phyloP scores from a whole-genome alignment of 2,113 vertebrate species.

The Tragelaphus imberbis region DNA sequence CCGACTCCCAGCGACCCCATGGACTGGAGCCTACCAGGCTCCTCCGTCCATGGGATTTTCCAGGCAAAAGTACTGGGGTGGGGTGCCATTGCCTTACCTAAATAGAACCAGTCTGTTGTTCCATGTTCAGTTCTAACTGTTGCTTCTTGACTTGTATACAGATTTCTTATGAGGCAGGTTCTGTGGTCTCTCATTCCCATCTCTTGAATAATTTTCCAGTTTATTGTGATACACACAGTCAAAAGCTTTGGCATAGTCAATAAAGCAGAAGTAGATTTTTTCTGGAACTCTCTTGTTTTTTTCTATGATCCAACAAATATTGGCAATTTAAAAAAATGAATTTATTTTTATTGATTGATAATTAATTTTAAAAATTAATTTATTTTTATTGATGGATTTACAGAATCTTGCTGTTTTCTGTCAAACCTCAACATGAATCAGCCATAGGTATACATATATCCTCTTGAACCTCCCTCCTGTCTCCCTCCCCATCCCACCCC shows the following conservation, averaged over 20 bases:
- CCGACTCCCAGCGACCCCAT: no score
- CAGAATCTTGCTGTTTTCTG: neutral
- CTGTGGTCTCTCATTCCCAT: neutral
- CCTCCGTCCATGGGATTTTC: no score
- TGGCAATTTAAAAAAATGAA: neutral
- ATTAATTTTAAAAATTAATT: neutral
- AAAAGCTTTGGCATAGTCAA: neutral
- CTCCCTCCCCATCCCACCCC: neutral
- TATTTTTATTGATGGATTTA: neutral
- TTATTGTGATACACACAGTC: neutral
- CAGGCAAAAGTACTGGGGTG: no score
- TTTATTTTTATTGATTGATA: neutral
- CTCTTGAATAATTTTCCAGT: neutral
- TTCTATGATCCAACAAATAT: neutral
- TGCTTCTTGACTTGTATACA: neutral
- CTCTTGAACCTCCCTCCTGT: neutral
- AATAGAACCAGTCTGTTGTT: neutral
- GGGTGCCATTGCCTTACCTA: no score
- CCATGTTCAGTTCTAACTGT: neutral
- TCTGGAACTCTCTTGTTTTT: neutral
- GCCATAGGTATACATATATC: neutral
- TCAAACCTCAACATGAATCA: neutral
- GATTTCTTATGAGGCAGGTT: neutral
- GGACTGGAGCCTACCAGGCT: no score
- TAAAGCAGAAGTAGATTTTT: neutral